Percentiles rank a stretch among this genome's conserved stretches.
phyloP scores from a whole-genome alignment of 2,888 invertebrate species.

The Tiliacea aurago region DNA sequence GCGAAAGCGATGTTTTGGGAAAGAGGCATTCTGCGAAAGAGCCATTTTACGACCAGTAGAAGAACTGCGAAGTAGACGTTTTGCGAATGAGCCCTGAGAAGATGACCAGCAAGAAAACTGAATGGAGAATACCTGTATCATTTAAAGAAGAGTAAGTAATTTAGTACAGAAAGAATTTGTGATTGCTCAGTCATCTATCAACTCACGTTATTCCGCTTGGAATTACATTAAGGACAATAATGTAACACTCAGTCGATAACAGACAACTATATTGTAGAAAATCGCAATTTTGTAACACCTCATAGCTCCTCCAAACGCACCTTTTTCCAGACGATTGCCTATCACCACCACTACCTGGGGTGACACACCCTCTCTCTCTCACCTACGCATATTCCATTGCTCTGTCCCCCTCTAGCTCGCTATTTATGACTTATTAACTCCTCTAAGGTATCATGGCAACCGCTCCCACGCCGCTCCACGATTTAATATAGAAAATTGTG shows the following conservation, averaged over 20 bases:
- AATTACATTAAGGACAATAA: constrained; percentile 45
- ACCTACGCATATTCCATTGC: constrained; percentile 65
- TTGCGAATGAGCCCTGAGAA: too few species aligned
- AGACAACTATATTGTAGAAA: constrained; percentile 72
- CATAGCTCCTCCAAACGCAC: constrained; percentile 82
- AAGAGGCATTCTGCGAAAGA: too few species aligned
- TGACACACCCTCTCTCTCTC: constrained; percentile 74
- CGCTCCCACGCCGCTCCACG: constrained; percentile 77
- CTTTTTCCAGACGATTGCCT: constrained; percentile 90
- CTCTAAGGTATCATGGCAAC: constrained; percentile 90
- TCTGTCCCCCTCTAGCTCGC: constrained; percentile 78
- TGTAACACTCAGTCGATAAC: constrained; percentile 44
- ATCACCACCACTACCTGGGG: constrained; percentile 85
- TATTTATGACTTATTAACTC: constrained; percentile 91
- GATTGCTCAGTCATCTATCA: constrained; percentile 10
- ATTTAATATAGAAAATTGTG: constrained; percentile 90
- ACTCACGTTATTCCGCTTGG: constrained; percentile 3
- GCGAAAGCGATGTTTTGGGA: too few species aligned
- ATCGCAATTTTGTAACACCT: constrained; percentile 83
- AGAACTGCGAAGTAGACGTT: too few species aligned
- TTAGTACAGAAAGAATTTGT: background rate
- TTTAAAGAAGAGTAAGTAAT: too few species aligned
- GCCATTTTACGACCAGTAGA: too few species aligned
- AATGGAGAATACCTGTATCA: background rate
- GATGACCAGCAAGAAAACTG: background rate